Evolutionary conservation across 2,113 vertebrate genomes (phyloP).

Genomic region (Triplophysa rosa): DNA sequence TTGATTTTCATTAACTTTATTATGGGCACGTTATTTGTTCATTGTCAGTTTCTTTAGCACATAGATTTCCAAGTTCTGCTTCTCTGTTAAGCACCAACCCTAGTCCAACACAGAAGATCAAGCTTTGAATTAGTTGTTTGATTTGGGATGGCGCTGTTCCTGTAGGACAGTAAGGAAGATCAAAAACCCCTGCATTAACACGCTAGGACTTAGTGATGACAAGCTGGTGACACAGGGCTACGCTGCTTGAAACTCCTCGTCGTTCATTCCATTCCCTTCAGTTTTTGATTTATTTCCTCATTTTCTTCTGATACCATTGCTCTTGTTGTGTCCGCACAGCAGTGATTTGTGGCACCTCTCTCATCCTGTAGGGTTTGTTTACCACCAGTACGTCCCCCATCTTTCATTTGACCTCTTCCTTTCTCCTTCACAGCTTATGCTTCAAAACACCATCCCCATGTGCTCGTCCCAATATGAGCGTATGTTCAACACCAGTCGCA

Average conservation of each 20-base stretch:
- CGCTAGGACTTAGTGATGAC: not conserved
- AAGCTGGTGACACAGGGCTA: conserved; percentile 14
- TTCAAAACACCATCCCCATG: conserved; percentile 91
- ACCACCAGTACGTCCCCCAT: conserved; percentile 1
- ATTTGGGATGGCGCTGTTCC: too few species aligned
- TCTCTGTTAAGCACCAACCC: too few species aligned
- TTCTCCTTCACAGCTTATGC: conserved; percentile 78
- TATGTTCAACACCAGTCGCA: conserved; percentile 92
- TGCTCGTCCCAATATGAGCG: conserved; percentile 96
- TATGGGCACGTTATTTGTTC: not conserved
- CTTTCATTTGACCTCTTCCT: conserved; percentile 54
- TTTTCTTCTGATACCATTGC: not conserved
- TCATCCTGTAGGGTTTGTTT: not conserved
- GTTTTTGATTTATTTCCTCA: not conserved
- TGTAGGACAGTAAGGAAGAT: too few species aligned
- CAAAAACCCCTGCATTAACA: too few species aligned
- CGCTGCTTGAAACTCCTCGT: conserved; percentile 2
- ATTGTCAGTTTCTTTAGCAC: not conserved
- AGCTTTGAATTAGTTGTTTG: too few species aligned
- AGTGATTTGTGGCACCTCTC: conserved; percentile 4
- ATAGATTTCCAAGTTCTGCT: not conserved
- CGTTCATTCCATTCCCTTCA: not conserved
- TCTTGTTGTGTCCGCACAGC: not conserved
- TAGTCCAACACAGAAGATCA: too few species aligned
- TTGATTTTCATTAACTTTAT: not conserved